Conservation (phyloP, 1,140 invertebrate genomes). For the Bombus turneri region DNA sequence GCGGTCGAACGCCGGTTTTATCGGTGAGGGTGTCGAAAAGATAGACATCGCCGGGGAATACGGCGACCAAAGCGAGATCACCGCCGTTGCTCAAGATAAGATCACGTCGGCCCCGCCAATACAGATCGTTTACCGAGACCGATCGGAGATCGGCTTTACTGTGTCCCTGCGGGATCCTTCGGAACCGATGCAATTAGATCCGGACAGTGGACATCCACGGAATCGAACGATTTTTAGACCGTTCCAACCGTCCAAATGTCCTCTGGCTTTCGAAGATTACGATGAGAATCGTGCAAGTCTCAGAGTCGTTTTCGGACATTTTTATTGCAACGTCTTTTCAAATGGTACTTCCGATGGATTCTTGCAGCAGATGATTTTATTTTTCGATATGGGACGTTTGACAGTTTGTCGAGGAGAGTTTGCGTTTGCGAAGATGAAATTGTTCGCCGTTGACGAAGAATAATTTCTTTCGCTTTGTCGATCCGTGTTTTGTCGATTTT, state of each 20-base stretch:
- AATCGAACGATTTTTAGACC: constrained; percentile 48
- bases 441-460: too few species aligned
- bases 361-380: too few species aligned
- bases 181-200: constrained; percentile 66
- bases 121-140: constrained; percentile 65
- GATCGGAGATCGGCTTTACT: constrained; percentile 64
- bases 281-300: neutral
- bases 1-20: constrained; percentile 58
- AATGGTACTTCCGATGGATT: too few species aligned
- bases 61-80: constrained; percentile 66
- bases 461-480: too few species aligned
- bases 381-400: neutral
- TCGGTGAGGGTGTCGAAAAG: constrained; percentile 67
- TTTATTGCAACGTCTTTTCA: neutral
- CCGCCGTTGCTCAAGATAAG: constrained; percentile 58
- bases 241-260: neutral
- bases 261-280: neutral
- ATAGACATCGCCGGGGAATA: constrained; percentile 66
- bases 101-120: constrained; percentile 58
- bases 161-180: constrained; percentile 58
- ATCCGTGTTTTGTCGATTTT: too few species aligned
- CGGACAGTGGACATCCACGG: constrained; percentile 37
- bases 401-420: too few species aligned
- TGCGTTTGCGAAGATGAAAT: too few species aligned
- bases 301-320: neutral